Evolutionary conservation across 2,797 vertebrate species (phyloP).

Genomic region (Alca torda): DNA sequence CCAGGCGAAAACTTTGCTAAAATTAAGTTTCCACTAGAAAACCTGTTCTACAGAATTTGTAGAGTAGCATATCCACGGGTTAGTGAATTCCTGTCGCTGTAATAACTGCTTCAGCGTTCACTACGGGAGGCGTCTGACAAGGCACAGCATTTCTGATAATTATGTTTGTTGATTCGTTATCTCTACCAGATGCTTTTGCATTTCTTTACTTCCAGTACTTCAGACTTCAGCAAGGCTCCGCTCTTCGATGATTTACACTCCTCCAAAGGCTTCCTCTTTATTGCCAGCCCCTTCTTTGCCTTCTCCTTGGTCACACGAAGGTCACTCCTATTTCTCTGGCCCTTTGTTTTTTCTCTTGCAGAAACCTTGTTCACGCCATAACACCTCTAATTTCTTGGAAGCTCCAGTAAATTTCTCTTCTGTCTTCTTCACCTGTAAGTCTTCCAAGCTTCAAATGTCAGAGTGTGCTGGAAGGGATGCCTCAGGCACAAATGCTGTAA

Average conservation of each 20-base stretch:
- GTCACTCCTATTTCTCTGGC: background rate
- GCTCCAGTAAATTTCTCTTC: background rate
- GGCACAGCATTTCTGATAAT: background rate
- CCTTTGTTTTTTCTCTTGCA: background rate
- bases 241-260: background rate
- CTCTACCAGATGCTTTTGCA: background rate
- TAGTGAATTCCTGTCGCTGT: background rate
- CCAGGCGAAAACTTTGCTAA: background rate
- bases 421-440: background rate
- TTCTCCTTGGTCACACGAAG: background rate
- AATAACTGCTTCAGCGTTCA: background rate
- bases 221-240: background rate
- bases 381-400: background rate
- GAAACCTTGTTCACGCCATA: background rate
- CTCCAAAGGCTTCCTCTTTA: background rate
- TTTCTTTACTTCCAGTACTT: background rate
- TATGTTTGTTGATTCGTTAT: background rate
- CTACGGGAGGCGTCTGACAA: background rate
- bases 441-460: conserved; percentile 16
- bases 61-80: background rate
- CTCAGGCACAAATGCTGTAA: conserved; percentile 41
- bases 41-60: background rate
- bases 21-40: background rate
- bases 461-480: background rate
- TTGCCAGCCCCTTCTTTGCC: background rate